Evolutionary conservation across 1,140 invertebrate species (phyloP), one percentile per base, ranked within the genome.

Genomic region (Saccostrea echinata): DNA sequence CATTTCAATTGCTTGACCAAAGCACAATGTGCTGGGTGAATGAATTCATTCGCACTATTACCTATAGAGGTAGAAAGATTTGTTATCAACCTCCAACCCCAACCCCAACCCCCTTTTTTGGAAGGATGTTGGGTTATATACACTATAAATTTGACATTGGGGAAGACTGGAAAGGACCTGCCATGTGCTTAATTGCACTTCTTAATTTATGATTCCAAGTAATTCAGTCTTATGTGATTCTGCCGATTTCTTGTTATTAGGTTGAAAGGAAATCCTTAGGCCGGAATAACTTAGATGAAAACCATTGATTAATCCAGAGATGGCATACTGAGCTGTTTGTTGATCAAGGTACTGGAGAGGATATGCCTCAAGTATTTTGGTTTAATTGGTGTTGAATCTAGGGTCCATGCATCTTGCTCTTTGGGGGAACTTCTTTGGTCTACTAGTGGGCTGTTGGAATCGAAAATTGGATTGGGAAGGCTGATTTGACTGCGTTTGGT

Each of bases 331-430:
- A 33, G 4, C 30, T 71, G n/a, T 24, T 71, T 33, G 24, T 11
- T 71, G 68, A 27, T 33, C 24, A n/a, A n/a, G n/a, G 68, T 71
- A 71, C 30, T 27, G 30, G 1, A 33, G 68, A 33, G n/a, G 68
- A 71, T 27, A 27, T 71, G n/a, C 68, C 24, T 16, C 3, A 27
- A 71, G 11, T 71, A 27, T 71, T 6, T 11, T 21, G n/a, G 11
- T 21, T 3, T 55, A 55, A 9, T 55, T 55, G 53, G 68, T 33
- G 24, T 1, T 80, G 24, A 80, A 30, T 24, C 71, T 80, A 80
- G 71, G 71, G 27, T 8, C 71, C 71, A 80, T 80, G 30, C 13
- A 27, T 80, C 71, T 80, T 80, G 71, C 9, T 80, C 71, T 80
- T 30, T 80, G 71, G 9, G 3, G 4, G 71, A 30, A 27, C 0